Conservation (phyloP, 2,888 invertebrate genomes). For the Tipula unca region DNA sequence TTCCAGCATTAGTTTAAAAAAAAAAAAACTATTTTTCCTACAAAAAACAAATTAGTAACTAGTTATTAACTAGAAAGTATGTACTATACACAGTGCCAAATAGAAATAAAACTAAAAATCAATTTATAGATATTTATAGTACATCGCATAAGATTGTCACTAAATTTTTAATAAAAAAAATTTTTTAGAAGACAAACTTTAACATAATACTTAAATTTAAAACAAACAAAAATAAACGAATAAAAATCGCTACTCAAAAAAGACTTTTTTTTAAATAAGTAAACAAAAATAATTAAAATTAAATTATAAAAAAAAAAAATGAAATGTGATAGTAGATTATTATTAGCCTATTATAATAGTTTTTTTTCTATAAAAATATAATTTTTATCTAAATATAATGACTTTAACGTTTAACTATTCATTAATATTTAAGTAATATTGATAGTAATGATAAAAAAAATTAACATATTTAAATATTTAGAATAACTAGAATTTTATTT, state of each 20-base stretch:
- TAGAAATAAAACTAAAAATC: slow-evolving; percentile 1
- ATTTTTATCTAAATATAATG: neutral
- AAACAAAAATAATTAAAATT: neutral
- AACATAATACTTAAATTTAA: neutral
- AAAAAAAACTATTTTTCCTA: neutral
- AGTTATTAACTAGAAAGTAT: slow-evolving; percentile 8
- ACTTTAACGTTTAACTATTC: neutral
- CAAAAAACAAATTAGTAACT: slow-evolving; percentile 3
- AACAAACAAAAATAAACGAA: neutral
- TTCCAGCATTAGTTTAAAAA: neutral
- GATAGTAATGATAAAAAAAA: neutral
- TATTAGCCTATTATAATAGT: neutral
- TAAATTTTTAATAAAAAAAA: neutral
- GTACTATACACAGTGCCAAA: neutral
- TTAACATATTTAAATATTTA: neutral
- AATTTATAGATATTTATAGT: neutral
- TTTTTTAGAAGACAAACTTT: neutral
- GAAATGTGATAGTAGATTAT: neutral
- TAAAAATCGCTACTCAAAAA: neutral
- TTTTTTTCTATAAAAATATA: neutral
- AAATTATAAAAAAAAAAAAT: neutral
- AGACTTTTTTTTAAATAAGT: neutral
- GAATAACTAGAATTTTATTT: neutral
- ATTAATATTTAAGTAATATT: neutral
- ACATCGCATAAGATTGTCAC: neutral